These are phyloP conservation scores for Himalopsyche anomala DNA, from an alignment of 2,888 invertebrate species.

Conservation along the genomic window DNA sequence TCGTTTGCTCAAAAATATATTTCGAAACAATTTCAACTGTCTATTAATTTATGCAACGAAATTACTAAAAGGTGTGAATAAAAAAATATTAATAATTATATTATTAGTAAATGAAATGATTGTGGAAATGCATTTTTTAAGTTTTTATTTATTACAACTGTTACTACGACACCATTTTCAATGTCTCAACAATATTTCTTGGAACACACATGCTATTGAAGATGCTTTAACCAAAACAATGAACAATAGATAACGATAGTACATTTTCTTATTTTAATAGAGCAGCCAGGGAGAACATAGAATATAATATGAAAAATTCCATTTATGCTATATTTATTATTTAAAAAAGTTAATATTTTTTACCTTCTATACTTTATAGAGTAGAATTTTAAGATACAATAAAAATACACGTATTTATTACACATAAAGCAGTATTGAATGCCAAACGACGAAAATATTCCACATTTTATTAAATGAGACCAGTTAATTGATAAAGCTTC, in stretches of 20 bases:
- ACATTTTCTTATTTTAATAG: neutral
- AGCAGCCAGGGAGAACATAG: neutral
- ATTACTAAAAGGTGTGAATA: neutral
- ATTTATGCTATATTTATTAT: too few relatives aligned
- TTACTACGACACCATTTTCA: neutral
- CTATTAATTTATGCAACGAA: neutral
- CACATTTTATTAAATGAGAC: too few relatives aligned
- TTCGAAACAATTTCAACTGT: neutral
- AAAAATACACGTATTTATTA: too few relatives aligned
- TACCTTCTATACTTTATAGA: too few relatives aligned
- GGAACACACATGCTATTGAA: conserved; percentile 12
- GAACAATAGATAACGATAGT: neutral
- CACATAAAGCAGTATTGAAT: too few relatives aligned
- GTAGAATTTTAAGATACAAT: too few relatives aligned
- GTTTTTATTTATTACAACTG: neutral
- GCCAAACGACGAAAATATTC: too few relatives aligned
- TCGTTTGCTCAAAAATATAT: conserved; percentile 8
- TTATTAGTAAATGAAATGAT: conserved; percentile 20
- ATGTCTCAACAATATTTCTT: neutral
- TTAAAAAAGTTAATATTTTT: too few relatives aligned
- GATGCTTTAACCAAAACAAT: neutral
- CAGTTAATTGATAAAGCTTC: too few relatives aligned
- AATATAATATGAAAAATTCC: too few relatives aligned
- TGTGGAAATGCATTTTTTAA: neutral
- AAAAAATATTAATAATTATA: neutral